Evolutionary conservation across 37 sponge, comb jelly and placozoan species (phyloP).

Genomic region (Chondrilla cf. caribensis): DNA sequence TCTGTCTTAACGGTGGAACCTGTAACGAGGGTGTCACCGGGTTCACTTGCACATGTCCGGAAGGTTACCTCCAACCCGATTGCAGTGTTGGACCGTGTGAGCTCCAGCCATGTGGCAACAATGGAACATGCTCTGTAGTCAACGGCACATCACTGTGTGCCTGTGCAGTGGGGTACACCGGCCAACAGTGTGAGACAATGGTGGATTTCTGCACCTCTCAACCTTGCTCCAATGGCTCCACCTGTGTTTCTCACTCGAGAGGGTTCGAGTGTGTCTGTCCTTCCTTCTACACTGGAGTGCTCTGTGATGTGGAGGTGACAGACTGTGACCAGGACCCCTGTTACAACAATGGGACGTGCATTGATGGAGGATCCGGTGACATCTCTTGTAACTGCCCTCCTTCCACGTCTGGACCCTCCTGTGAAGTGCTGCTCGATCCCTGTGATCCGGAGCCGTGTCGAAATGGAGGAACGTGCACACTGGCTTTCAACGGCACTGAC

Average conservation of each 20-base stretch:
- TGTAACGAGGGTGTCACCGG: conserved; percentile 21
- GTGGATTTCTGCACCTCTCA: conserved; percentile 4
- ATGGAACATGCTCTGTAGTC: background rate
- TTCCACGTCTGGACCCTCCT: conserved; percentile 28
- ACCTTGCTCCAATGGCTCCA: conserved; percentile 29
- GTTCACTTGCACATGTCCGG: conserved; percentile 5
- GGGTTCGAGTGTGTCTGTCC: background rate
- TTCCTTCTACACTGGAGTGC: conserved; percentile 8
- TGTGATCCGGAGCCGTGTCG: conserved; percentile 48
- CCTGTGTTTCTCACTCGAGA: background rate
- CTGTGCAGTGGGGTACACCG: conserved; percentile 4
- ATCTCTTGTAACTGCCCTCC: background rate
- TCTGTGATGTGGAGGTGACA: conserved; percentile 6
- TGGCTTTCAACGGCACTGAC: background rate
- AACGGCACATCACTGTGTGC: background rate
- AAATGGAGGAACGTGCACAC: conserved; percentile 43
- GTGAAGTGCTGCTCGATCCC: conserved; percentile 48
- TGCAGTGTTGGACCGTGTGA: conserved; percentile 15
- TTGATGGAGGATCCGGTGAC: too few relatives aligned
- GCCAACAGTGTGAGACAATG: conserved; percentile 1
- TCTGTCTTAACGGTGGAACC: conserved; percentile 43
- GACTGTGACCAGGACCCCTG: conserved; percentile 27
- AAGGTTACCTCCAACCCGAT: conserved; percentile 10
- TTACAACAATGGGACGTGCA: conserved; percentile 23
- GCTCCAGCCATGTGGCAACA: conserved; percentile 23